Percentiles rank a stretch among this genome's conserved stretches.
Evolutionary conservation across 2,888 invertebrate species (phyloP).

Genomic region (Chymomyza fuscimana): DNA sequence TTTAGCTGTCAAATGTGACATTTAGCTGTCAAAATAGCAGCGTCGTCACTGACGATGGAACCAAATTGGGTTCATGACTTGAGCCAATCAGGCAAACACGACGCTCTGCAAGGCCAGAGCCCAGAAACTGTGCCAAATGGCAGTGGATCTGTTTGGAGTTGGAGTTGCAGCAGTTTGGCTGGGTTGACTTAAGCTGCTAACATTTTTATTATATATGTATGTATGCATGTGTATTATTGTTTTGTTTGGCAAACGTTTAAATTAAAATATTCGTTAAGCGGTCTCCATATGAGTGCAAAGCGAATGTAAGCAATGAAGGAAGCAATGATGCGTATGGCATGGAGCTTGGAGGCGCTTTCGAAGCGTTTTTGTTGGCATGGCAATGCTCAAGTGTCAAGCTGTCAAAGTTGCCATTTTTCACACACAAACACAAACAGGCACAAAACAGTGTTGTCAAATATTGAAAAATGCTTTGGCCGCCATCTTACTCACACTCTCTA

Average conservation of each 20-base stretch:
- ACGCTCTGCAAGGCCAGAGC: slow-evolving; percentile 16
- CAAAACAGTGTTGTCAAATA: slow-evolving; percentile 60
- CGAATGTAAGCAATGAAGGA: slow-evolving; percentile 1
- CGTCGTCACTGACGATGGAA: slow-evolving; percentile 37
- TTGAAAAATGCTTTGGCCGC: slow-evolving; percentile 66
- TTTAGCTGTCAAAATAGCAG: slow-evolving; percentile 75
- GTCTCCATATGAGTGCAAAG: slow-evolving; percentile 40
- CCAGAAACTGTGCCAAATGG: slow-evolving; percentile 38
- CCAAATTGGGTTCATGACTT: slow-evolving; percentile 28
- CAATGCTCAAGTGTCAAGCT: slow-evolving; percentile 67
- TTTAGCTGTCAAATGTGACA: slow-evolving; percentile 73
- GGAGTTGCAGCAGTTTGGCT: no score
- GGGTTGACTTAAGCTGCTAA: slow-evolving; percentile 16
- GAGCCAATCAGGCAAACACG: slow-evolving; percentile 32
- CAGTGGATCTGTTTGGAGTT: not conserved
- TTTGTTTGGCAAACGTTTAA: slow-evolving; percentile 41
- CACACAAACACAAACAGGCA: slow-evolving; percentile 35
- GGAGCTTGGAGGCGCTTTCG: slow-evolving; percentile 15
- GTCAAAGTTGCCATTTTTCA: slow-evolving; percentile 74
- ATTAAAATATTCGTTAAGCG: slow-evolving; percentile 60
- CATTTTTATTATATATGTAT: slow-evolving; percentile 50
- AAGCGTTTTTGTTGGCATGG: slow-evolving; percentile 18
- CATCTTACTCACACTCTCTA: slow-evolving; percentile 23
- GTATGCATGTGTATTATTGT: slow-evolving; percentile 26
- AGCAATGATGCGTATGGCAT: slow-evolving; percentile 5